phyloP scores from a whole-genome alignment of 2,797 vertebrate genomes.

The Protonibea diacanthus region DNA sequence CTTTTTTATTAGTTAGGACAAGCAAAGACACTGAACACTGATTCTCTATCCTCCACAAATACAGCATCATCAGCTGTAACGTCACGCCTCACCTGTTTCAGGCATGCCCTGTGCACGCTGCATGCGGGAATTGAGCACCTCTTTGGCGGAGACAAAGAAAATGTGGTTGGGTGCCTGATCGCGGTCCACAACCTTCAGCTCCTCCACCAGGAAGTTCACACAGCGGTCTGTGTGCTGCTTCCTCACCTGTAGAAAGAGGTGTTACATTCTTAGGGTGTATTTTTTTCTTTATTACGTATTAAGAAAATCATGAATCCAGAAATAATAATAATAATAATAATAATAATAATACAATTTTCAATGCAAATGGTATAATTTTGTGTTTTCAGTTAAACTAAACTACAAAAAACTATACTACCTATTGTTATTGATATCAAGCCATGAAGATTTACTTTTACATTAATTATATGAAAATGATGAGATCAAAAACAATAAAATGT shows the following conservation, averaged over 20 bases:
- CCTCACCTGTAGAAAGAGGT: constrained; percentile 85
- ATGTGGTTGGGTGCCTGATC: constrained; percentile 93
- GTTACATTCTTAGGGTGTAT: neutral
- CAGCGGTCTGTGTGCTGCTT: constrained; percentile 98
- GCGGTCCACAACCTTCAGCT: constrained; percentile 93
- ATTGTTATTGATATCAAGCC: neutral
- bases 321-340: neutral
- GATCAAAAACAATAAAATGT: neutral
- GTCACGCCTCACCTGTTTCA: constrained; percentile 88
- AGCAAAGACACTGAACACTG: neutral
- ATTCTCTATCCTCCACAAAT: neutral
- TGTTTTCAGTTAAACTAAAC: too few species aligned
- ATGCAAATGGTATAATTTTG: too few species aligned
- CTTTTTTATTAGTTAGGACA: neutral
- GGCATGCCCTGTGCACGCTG: constrained; percentile 98
- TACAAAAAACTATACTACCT: too few species aligned
- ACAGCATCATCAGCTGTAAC: neutral
- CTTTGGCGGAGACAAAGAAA: constrained; percentile 98
- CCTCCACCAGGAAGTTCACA: constrained; percentile 94
- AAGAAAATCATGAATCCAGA: neutral
- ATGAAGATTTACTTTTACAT: neutral
- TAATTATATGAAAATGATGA: neutral
- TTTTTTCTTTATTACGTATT: neutral
- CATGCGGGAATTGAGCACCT: constrained; percentile 96
- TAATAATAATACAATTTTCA: neutral